Conservation (phyloP, 2,797 vertebrate species). For the Capromys pilorides region DNA sequence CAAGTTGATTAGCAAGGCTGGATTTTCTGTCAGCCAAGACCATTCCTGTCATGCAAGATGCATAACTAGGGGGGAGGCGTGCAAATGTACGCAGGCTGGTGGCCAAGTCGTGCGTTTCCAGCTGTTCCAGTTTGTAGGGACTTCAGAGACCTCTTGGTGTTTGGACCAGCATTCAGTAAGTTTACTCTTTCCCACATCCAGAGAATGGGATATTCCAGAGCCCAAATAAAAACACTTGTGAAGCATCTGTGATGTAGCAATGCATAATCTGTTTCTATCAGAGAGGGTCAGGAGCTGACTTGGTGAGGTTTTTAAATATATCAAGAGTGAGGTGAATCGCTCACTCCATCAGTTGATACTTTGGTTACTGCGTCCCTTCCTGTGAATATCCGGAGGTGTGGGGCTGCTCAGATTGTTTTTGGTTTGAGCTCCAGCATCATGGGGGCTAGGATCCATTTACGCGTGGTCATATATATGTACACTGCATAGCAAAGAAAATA, state of each 20-base stretch:
- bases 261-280: not conserved
- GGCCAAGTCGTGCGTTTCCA: not conserved
- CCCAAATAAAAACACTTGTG: not conserved
- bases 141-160: constrained; percentile 39
- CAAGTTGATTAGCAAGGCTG: not conserved
- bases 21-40: not conserved
- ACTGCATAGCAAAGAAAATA: not conserved
- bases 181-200: not conserved
- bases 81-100: not conserved
- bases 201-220: not conserved
- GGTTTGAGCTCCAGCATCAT: not conserved
- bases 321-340: constrained; percentile 1
- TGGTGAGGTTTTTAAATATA: not conserved
- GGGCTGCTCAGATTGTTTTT: not conserved
- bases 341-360: not conserved
- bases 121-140: not conserved
- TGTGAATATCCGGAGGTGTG: not conserved
- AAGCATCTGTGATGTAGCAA: not conserved
- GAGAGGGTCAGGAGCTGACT: not conserved
- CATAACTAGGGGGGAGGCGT: not conserved
- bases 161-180: constrained; percentile 47
- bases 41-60: not conserved
- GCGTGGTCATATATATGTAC: not conserved
- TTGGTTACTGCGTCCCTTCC: not conserved
- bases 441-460: not conserved